Base-by-base conservation (phyloP, 2,888 invertebrate genomes). In the Xylota segnis region DNA sequence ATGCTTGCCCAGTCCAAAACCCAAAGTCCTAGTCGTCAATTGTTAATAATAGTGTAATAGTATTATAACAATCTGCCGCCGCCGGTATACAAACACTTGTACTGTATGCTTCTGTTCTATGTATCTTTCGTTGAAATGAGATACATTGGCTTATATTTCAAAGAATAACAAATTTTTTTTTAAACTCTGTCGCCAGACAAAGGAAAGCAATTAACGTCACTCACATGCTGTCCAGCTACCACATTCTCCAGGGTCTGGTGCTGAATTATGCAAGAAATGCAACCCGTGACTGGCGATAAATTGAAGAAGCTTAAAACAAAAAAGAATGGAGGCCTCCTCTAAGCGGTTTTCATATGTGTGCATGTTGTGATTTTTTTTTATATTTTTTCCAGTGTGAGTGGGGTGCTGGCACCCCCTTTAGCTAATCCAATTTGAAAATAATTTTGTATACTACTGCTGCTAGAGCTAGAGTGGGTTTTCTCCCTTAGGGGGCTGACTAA, bases 261-360 rank as follows among this genome's bases (percentile, higher is more conserved):
- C 63, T 86, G 81, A 77, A 82, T 77, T 81, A 86, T 81, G 86
- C 81, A 76, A 86, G 68, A 81, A 86, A 82, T 68, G 27, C 76
- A 50, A 81, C 81, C 86, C 72, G 75, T 86, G 86, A 81, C 81
- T 81, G 63, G 27, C 56, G 18, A 77, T 74, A 77, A 68, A 77
- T 74, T 82, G 56, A 58, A 72, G 72, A 72, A 72, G 81, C 76
- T 86, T 71, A 61, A 58, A 59, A 6, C 29, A 34, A 34, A 34
- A 58, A 27, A 58, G 18, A 34, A 72, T 63, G 47, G 54, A 27
- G 47, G 59, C 34, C 56, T 52, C 47, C 32, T 34, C n/a, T 50
- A 40, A 58, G 66, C 40, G 58, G 16, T 66, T 12, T 76, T 16
- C 47, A 37, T n/a, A n/a, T n/a, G n/a, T n/a, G n/a, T 29, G 45